Conservation (phyloP, 1,140 invertebrate species). For the Meloidogyne exigua region DNA sequence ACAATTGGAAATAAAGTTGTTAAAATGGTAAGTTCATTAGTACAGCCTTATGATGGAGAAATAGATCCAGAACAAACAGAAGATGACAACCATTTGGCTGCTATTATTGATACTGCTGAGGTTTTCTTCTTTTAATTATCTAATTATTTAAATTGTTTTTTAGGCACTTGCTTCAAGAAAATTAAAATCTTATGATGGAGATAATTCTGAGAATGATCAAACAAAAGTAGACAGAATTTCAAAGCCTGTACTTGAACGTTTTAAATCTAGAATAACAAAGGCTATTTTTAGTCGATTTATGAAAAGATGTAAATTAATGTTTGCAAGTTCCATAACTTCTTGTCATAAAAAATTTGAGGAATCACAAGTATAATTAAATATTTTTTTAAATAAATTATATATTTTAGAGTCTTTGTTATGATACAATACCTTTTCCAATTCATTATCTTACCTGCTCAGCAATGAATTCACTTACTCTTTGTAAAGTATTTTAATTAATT, state of each 20-base stretch:
- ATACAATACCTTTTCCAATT: conserved; percentile 31
- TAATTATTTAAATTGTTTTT: background rate
- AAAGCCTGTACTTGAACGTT: conserved; percentile 18
- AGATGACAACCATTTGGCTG: conserved; percentile 34
- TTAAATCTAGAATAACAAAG: conserved; percentile 10
- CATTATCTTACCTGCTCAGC: conserved; percentile 33
- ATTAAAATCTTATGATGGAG: conserved; percentile 7
- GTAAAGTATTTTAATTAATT: conserved; percentile 21
- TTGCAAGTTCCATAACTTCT: conserved; percentile 27
- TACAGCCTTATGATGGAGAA: conserved; percentile 39
- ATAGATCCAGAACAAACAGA: conserved; percentile 20
- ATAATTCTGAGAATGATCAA: background rate
- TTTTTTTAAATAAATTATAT: background rate
- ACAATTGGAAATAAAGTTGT: conserved; percentile 34
- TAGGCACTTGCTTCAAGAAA: conserved; percentile 19
- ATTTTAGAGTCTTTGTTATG: conserved; percentile 34
- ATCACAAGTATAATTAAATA: conserved; percentile 23
- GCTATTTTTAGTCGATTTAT: conserved; percentile 26
- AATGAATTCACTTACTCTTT: conserved; percentile 32
- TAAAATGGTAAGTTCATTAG: conserved; percentile 15
- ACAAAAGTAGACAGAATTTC: conserved; percentile 5
- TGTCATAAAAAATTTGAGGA: conserved; percentile 35
- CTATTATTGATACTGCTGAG: conserved; percentile 31
- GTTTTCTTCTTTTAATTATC: background rate
- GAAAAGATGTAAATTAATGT: conserved; percentile 33